Conservation (phyloP, 2,797 vertebrate species). For the Etheostoma perlongum region DNA sequence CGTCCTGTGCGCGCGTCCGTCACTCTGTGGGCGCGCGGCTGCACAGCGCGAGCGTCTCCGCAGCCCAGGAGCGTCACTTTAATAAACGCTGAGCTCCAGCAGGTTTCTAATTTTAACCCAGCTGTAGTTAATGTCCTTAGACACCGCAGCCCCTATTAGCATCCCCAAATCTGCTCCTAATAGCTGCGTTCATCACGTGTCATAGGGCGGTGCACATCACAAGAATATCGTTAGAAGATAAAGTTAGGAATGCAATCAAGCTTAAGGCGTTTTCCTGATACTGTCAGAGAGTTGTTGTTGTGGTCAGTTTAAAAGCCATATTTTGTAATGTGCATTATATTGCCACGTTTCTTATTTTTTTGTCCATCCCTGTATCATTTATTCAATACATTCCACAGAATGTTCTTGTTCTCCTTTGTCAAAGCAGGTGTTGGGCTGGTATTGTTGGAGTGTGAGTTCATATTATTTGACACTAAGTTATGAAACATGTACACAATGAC, state of each 20-base stretch:
- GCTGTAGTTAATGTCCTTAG: conserved; percentile 11
- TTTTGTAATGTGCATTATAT: not conserved
- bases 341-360: not conserved
- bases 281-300: not conserved
- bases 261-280: not conserved
- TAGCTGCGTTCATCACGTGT: not conserved
- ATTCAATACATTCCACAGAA: not conserved
- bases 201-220: not conserved
- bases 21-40: conserved; percentile 3
- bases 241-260: not conserved
- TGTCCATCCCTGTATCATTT: not conserved
- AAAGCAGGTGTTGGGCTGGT: no score
- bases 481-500: no score
- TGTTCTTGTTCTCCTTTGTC: not conserved
- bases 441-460: no score
- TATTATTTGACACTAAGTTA: no score
- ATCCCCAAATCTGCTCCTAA: not conserved
- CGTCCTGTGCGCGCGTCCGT: not conserved
- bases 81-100: not conserved
- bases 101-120: conserved; percentile 25
- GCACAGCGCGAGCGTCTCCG: not conserved
- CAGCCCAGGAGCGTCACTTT: conserved; percentile 28
- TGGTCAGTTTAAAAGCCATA: not conserved
- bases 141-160: not conserved
- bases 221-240: not conserved